phyloP scores from a whole-genome alignment of 92 coral and sea anemone species.

The Nematostella vectensis region DNA sequence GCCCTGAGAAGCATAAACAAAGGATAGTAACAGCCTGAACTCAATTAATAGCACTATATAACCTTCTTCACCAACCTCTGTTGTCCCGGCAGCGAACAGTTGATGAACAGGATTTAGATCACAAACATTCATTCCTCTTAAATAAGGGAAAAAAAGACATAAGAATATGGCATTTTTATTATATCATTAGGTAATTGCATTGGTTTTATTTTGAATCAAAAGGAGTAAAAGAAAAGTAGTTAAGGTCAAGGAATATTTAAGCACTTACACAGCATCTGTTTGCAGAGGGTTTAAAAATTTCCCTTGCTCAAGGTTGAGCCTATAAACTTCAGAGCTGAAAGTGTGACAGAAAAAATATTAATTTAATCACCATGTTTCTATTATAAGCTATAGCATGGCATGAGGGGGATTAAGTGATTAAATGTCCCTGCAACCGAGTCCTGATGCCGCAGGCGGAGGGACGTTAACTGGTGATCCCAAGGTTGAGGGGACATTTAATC shows the following conservation, averaged over 20 bases:
- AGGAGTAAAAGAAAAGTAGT: not conserved
- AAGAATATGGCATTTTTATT: no score
- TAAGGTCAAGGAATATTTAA: not conserved
- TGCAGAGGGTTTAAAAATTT: constrained; percentile 82
- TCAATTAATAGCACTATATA: not conserved
- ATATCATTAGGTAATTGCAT: no score
- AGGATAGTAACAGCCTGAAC: not conserved
- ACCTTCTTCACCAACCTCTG: constrained; percentile 43
- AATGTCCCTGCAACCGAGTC: no score
- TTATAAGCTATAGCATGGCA: no score
- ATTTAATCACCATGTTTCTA: no score
- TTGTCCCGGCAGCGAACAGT: constrained; percentile 87
- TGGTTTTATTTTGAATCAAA: no score
- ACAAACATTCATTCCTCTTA: constrained; percentile 81
- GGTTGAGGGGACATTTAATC: no score
- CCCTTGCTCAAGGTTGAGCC: constrained; percentile 96
- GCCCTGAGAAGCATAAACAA: constrained; percentile 39
- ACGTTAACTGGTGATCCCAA: no score
- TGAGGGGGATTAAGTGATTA: no score
- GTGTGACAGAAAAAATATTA: no score
- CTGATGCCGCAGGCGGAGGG: no score
- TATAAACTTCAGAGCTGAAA: constrained; percentile 75
- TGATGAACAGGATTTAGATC: constrained; percentile 87
- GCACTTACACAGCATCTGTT: constrained; percentile 81
- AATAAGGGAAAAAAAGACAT: not conserved